Conservation (phyloP, 1,140 invertebrate genomes). For the Cotesia vestalis region DNA sequence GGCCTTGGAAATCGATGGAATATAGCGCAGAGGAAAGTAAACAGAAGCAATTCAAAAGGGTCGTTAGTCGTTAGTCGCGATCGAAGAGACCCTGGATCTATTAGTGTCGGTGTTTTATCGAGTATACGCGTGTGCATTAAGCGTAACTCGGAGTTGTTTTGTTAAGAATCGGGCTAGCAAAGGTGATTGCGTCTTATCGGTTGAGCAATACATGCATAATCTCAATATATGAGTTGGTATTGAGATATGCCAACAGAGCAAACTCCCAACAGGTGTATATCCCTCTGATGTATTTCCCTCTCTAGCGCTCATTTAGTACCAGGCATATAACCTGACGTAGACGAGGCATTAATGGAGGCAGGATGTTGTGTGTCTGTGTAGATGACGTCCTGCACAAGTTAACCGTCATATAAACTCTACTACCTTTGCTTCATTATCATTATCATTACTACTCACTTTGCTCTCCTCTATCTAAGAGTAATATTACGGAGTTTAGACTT, state of each 20-base stretch:
- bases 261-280: conserved; percentile 11
- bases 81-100: not conserved
- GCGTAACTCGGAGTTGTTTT: conserved; percentile 1
- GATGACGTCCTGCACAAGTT: too few species aligned
- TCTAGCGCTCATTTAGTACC: not conserved
- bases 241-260: not conserved
- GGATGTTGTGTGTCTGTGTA: not conserved
- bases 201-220: conserved; percentile 3
- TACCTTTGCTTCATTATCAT: too few species aligned
- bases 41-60: conserved; percentile 6
- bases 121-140: not conserved
- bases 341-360: conserved; percentile 12
- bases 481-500: too few species aligned
- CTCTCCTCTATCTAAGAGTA: too few species aligned
- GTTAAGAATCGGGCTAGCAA: conserved; percentile 4
- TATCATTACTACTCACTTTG: too few species aligned
- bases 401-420: too few species aligned
- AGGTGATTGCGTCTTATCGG: conserved; percentile 15
- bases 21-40: not conserved
- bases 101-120: not conserved
- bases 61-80: conserved; percentile 1
- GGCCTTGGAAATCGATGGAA: too few species aligned
- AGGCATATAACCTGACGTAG: conserved; percentile 5
- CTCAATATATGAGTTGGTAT: too few species aligned
- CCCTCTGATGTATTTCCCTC: not conserved